Evolutionary conservation across 2,888 invertebrate genomes (phyloP), one percentile per base, ranked within the genome.

Genomic region (Phyllotreta striolata): DNA sequence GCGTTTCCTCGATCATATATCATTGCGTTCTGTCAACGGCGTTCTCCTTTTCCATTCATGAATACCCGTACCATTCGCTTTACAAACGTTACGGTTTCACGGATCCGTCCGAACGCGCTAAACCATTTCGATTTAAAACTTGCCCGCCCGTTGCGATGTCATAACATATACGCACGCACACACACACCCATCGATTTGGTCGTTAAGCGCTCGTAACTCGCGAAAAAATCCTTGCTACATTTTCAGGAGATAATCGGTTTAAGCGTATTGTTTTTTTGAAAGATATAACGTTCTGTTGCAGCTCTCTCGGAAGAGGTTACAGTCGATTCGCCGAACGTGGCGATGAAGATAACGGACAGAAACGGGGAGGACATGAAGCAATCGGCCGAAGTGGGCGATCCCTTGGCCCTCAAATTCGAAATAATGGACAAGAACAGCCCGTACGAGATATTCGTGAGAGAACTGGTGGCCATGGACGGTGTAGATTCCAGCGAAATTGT

Each of bases 381-480:
- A 38, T 90, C 93, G 0, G 95, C 95, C 68, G 93, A 95, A 85
- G 95, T 96, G 67, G 96, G 96, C 73, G 96, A 96, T 84, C 93
- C 95, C 34, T 83, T 96, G 83, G 92, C 94, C 39, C 87, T 96
- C 61, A 89, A 92, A 79, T 96, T 96, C 84, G 95, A 95, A 83
- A 95, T 96, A 76, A 86, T 95, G 81, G 95, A 96, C 81, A 91
- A 89, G 77, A 92, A 94, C 84, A 95, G 94, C 76, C 96, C 96
- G 37, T 96, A 94, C 84, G 96, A 96, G 84, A 96, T 96, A 78
- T 96, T 96, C 80, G 95, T 96, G 38, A 89, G 95, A 67, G 95
- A 96, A 83, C 85, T 96, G 77, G 94, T 96, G 63, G 96, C 96
- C 59, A 91, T 96, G 92, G 96, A 96, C 79, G 96, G 95, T 56